These are phyloP conservation scores for Artibeus lituratus DNA, from an alignment of 2,797 vertebrate species.

Conservation along the genomic window DNA sequence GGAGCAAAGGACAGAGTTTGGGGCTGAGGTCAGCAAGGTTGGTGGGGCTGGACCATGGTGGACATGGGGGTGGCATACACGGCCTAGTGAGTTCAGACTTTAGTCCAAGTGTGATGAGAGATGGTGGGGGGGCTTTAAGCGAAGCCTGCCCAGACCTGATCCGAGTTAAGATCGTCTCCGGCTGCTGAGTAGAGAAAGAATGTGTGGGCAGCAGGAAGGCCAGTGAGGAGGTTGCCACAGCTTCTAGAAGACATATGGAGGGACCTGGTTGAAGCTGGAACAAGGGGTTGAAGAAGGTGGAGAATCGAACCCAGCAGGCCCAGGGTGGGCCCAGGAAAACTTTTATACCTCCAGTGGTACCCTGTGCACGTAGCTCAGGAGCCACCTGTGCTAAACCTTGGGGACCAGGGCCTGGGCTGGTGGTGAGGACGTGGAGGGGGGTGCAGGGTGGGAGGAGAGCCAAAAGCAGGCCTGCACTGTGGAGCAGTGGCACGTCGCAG, in stretches of 20 bases:
- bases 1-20: neutral
- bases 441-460: neutral
- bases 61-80: fast-evolving
- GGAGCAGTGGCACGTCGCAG: fast-evolving
- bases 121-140: neutral
- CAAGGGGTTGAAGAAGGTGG: neutral
- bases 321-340: neutral
- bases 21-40: neutral
- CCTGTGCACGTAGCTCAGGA: neutral
- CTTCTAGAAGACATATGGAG: neutral
- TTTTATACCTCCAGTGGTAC: neutral
- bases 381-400: fast-evolving
- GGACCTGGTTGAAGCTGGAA: neutral
- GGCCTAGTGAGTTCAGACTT: neutral
- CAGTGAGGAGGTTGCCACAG: neutral
- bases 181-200: neutral
- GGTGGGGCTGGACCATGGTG: neutral
- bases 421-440: fast-evolving
- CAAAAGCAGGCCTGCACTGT: fast-evolving
- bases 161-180: neutral
- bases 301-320: neutral
- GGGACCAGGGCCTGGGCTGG: neutral
- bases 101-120: neutral
- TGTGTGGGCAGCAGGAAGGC: neutral
- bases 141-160: neutral